Base-by-base conservation (phyloP, 2,797 vertebrate species). In the Merluccius polli region DNA sequence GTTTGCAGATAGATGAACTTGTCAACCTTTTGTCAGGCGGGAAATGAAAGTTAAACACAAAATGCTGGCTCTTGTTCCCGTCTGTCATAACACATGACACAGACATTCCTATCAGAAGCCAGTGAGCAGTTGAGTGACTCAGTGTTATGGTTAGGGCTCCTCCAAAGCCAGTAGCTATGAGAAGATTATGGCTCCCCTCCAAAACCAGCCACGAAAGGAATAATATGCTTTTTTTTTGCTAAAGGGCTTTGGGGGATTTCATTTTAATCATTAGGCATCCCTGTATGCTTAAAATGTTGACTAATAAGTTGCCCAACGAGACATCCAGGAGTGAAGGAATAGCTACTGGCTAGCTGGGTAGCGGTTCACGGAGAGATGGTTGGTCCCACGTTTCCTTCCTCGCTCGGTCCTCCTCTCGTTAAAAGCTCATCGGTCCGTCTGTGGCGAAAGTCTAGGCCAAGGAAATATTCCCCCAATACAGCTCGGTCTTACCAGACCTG, bases 71-170 rank as follows among this genome's bases (percentile, higher is more conserved):
- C 76, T 80, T 5, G 35, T 88, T 86, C 79, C 74, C 81, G 75
- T 82, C 80, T 87, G 80, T 87, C 82, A 86, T 87, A 87, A 89
- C 86, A 91, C 82, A 89, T 88, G 85, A 85, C 87, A 88, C 85
- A 88, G 86, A 87, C 81, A 88, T 88, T 88, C 85, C 77, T 87
- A 77, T 86, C 77, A 78, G 79, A 79, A 85, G 80, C 82, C 84
- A 85, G 75, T 81, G 82, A 84, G 79, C 76, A 82, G 76, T 82
- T 76, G 86, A 86, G 82, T 89, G 87, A 89, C 81, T 90, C 83
- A 74, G 81, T 89, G 82, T 86, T 89, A 73, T 87, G 81, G 80
- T 88, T 89, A 87, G 82, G 84, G 85, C 85, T 89, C 86, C 82
- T 86, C 78, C 83, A 86, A 87, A 87, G 89, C 86, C 86, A 83